These are phyloP conservation scores for Pilophorus perplexus DNA, from an alignment of 2,888 invertebrate species.

Conservation along the genomic window DNA sequence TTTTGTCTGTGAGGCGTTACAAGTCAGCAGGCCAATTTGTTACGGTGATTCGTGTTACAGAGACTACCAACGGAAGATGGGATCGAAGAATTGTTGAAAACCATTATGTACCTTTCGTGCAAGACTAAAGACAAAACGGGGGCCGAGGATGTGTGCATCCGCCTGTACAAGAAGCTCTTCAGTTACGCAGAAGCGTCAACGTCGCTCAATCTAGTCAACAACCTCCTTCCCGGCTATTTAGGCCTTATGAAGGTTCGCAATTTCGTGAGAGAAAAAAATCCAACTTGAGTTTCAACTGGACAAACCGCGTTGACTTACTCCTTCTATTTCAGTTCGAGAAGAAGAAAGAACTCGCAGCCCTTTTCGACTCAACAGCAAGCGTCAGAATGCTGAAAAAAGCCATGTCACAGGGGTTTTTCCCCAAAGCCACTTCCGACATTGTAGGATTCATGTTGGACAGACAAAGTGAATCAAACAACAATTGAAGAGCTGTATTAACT, in stretches of 20 bases:
- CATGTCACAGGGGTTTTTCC: slow-evolving; percentile 28
- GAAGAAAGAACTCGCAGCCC: slow-evolving; percentile 11
- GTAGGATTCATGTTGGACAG: slow-evolving; percentile 16
- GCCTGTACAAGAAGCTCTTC: slow-evolving; percentile 58
- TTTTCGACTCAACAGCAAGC: slow-evolving; percentile 11
- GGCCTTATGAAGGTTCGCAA: slow-evolving; percentile 67
- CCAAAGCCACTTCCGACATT: slow-evolving; percentile 2
- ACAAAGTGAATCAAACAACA: slow-evolving; percentile 1
- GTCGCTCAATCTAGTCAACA: slow-evolving; percentile 60
- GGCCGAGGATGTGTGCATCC: slow-evolving; percentile 55
- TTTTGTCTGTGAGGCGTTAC: too few species aligned
- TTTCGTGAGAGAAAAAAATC: not conserved
- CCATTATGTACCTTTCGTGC: slow-evolving; percentile 47
- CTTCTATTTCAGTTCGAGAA: slow-evolving; percentile 26
- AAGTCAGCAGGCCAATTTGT: too few species aligned
- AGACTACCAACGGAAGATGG: not conserved
- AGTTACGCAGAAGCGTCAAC: slow-evolving; percentile 55
- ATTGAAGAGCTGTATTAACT: slow-evolving; percentile 12
- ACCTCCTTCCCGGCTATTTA: slow-evolving; percentile 63
- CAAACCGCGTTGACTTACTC: not conserved
- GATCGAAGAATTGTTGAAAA: not conserved
- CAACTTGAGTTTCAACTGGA: not conserved
- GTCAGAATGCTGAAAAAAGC: slow-evolving; percentile 20
- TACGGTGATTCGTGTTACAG: too few species aligned
- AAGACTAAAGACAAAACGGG: slow-evolving; percentile 46